These are phyloP conservation scores for Tapirus terrestris DNA, from an alignment of 2,113 vertebrate genomes.

Conservation along the genomic window DNA sequence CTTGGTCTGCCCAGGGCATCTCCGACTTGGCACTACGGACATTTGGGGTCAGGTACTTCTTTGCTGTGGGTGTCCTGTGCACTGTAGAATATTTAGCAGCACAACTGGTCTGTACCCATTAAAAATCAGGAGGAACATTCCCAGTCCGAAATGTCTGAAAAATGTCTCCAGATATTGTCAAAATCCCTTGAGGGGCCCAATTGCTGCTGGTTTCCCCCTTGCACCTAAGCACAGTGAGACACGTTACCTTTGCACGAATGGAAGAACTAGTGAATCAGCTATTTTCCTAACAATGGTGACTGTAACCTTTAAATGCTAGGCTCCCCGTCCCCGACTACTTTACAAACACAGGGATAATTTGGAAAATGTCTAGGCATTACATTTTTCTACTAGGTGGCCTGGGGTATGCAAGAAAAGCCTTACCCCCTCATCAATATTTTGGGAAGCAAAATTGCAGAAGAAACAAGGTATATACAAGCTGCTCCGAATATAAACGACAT, in stretches of 20 bases:
- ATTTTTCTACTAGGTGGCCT: not conserved
- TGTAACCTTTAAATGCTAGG: not conserved
- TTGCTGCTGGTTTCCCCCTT: not conserved
- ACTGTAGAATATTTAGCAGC: not conserved
- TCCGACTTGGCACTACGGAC: accelerated
- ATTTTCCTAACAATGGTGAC: not conserved
- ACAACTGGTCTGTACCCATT: accelerated
- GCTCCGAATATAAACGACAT: too few species aligned
- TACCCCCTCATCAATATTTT: not conserved
- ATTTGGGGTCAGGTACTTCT: accelerated
- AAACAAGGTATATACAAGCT: too few species aligned
- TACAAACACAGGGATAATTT: not conserved
- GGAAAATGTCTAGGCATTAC: too few species aligned
- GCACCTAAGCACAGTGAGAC: not conserved
- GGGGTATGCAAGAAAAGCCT: not conserved
- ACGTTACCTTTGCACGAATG: not conserved
- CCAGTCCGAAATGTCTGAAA: not conserved
- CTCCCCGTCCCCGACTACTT: accelerated
- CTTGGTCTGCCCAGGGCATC: accelerated
- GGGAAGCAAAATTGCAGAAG: not conserved
- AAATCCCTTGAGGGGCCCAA: accelerated
- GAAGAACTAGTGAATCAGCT: not conserved
- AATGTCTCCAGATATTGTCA: not conserved
- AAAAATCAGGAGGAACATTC: too few species aligned
- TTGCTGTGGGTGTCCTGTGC: accelerated